Evolutionary conservation across 2,888 invertebrate species (phyloP).

Genomic region (Thymelicus lineola): DNA sequence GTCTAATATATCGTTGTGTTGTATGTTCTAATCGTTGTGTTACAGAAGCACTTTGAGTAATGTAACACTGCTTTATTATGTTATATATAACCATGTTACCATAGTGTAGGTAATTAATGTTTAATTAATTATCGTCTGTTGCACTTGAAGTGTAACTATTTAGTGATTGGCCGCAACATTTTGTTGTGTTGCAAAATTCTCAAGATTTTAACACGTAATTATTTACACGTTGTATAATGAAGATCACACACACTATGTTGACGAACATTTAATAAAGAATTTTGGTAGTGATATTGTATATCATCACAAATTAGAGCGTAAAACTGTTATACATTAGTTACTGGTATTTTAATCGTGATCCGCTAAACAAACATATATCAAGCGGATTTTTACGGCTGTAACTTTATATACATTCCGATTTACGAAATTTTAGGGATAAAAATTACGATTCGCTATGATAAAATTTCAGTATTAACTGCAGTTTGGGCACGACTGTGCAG

Average conservation of each 20-base stretch:
- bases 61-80: conserved; percentile 46
- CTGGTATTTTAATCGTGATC: conserved; percentile 22
- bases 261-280: conserved; percentile 13
- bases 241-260: conserved; percentile 48
- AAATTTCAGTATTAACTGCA: conserved; percentile 73
- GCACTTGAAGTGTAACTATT: conserved; percentile 34
- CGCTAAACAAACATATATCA: conserved; percentile 25
- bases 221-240: conserved; percentile 26
- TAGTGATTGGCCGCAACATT: conserved; percentile 15
- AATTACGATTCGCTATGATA: conserved; percentile 25
- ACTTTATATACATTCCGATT: conserved; percentile 37
- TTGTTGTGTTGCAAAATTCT: conserved; percentile 39
- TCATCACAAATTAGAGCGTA: conserved; percentile 29
- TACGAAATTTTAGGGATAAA: conserved; percentile 23
- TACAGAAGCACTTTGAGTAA: conserved; percentile 21
- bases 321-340: conserved; percentile 28
- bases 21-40: conserved; percentile 18
- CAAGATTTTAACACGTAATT: conserved; percentile 2
- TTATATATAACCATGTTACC: conserved; percentile 60
- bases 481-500: conserved; percentile 56
- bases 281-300: conserved; percentile 12
- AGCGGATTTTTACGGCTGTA: conserved; percentile 21
- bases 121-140: conserved; percentile 34
- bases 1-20: conserved; percentile 14
- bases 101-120: conserved; percentile 48